Conservation (phyloP, 37 sponge, comb jelly and placozoan species). For the Axinella damicornis region DNA sequence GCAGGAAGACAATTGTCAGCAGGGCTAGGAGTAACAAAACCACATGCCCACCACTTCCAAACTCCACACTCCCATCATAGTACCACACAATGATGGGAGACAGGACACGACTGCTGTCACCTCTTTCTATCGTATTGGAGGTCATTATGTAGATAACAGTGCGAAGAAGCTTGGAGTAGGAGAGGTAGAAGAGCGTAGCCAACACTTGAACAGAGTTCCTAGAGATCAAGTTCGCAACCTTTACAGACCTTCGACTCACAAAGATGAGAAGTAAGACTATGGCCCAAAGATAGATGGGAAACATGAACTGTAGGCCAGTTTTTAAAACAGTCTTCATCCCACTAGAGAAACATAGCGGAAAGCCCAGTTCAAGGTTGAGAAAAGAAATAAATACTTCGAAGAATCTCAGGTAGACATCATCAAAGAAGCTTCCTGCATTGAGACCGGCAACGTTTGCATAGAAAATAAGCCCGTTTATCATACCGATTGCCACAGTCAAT, state of each 20-base stretch:
- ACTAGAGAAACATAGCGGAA: conserved; percentile 45
- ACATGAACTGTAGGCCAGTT: conserved; percentile 40
- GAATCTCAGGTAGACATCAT: background rate
- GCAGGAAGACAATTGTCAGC: conserved; percentile 6
- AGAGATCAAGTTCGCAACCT: conserved; percentile 9
- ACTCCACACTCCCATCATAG: conserved; percentile 23
- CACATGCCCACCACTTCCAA: background rate
- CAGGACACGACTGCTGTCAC: background rate
- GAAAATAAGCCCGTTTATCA: conserved; percentile 51
- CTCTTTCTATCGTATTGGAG: conserved; percentile 27
- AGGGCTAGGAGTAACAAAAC: conserved; percentile 5
- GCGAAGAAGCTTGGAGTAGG: conserved; percentile 25
- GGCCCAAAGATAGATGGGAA: conserved; percentile 45
- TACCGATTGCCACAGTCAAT: conserved; percentile 48
- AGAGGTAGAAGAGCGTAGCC: conserved; percentile 43
- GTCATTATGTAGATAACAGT: conserved; percentile 24
- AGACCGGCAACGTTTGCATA: conserved; percentile 45
- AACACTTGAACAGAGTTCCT: conserved; percentile 40
- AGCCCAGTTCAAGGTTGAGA: conserved; percentile 38
- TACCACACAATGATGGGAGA: conserved; percentile 14
- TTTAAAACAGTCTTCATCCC: conserved; percentile 54
- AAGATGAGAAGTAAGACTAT: background rate
- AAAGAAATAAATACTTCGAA: conserved; percentile 21
- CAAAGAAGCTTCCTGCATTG: background rate
- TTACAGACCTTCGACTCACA: background rate